These are phyloP conservation scores for Pseudocheirus occidentalis DNA, from an alignment of 2,797 vertebrate species.

Conservation along the genomic window DNA sequence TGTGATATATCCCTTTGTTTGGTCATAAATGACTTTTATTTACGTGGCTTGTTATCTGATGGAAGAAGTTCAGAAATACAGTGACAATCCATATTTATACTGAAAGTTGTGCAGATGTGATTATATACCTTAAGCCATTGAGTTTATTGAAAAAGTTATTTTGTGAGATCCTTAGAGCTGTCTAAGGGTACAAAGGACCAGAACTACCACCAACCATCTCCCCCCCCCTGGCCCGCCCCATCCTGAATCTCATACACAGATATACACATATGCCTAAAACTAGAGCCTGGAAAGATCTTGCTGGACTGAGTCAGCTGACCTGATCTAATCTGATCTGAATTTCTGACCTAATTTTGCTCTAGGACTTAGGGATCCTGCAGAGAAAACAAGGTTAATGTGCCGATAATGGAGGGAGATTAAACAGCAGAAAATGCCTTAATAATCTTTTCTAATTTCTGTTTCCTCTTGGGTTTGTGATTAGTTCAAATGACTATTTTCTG, in stretches of 20 bases:
- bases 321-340: slow-evolving; percentile 84
- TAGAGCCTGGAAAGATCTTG: slow-evolving; percentile 72
- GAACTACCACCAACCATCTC: background rate
- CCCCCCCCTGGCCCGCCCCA: background rate
- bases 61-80: slow-evolving; percentile 4
- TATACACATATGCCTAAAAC: background rate
- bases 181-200: background rate
- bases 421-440: slow-evolving; percentile 68
- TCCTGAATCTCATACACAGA: background rate
- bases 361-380: slow-evolving; percentile 71
- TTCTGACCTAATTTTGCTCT: slow-evolving; percentile 86
- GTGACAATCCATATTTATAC: background rate
- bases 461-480: slow-evolving; percentile 66
- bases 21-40: slow-evolving; percentile 9
- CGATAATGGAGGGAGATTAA: slow-evolving; percentile 77
- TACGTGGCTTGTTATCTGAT: slow-evolving; percentile 16
- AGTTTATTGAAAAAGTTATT: background rate
- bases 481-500: slow-evolving; percentile 59
- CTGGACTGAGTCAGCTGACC: slow-evolving; percentile 81
- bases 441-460: slow-evolving; percentile 54
- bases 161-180: background rate
- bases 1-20: slow-evolving; percentile 12
- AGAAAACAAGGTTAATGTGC: slow-evolving; percentile 84
- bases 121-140: background rate
- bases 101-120: background rate